Conservation (phyloP, 2,888 invertebrate genomes). For the Seira musarum region DNA sequence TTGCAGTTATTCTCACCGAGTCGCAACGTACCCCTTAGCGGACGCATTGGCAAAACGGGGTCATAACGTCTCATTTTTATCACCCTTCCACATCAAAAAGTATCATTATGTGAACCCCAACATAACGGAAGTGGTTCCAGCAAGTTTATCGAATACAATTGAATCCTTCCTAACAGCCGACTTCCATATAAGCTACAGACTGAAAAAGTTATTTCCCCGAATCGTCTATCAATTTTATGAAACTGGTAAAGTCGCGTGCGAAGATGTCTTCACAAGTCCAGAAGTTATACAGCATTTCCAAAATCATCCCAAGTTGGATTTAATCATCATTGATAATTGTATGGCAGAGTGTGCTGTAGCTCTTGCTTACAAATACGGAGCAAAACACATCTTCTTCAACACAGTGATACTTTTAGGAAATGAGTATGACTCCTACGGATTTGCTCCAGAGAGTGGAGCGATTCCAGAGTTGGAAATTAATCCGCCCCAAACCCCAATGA, state of each 20-base stretch:
- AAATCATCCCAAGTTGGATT: constrained; percentile 27
- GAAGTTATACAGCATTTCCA: not conserved
- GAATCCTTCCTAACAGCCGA: not conserved
- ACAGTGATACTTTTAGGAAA: constrained; percentile 33
- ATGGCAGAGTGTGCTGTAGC: constrained; percentile 56
- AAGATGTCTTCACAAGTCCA: not conserved
- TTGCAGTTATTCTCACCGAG: constrained; percentile 35
- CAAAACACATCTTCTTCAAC: constrained; percentile 45
- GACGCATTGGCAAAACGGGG: constrained; percentile 46
- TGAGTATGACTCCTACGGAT: constrained; percentile 42
- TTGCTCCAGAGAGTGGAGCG: constrained; percentile 45
- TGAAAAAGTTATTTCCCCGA: constrained; percentile 2
- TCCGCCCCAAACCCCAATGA: constrained; percentile 18
- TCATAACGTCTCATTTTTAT: constrained; percentile 53
- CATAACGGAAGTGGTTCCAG: not conserved
- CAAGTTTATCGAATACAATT: not conserved
- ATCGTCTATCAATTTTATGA: not conserved
- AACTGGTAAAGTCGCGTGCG: not conserved
- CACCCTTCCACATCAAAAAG: constrained; percentile 33
- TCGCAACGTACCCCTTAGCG: constrained; percentile 46
- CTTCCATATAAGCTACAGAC: not conserved
- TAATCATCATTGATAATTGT: constrained; percentile 53
- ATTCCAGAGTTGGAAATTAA: constrained; percentile 50
- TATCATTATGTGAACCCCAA: too few species aligned
- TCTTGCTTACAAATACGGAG: constrained; percentile 41